Base-by-base conservation (phyloP, 2,113 vertebrate species). In the Pterocles burchelli region DNA sequence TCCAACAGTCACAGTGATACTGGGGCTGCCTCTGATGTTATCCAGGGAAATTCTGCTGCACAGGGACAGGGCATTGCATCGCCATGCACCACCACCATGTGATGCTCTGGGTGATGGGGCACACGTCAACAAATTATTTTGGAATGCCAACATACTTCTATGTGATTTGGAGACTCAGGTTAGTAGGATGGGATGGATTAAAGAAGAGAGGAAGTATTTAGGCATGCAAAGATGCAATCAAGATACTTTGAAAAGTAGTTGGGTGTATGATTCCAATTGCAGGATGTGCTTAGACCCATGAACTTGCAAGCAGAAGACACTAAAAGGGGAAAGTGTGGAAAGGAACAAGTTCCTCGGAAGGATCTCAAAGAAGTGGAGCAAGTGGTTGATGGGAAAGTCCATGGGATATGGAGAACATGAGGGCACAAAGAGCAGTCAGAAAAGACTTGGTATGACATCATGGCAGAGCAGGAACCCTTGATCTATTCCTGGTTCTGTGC, bases 61-160 rank as follows among this genome's bases (percentile, higher is more conserved):
- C 6, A 0, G 1, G 13, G 36, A 17, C 58, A 72, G 70, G 46
- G 15, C 31, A 24, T 76, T 34, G 1, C 54, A 7, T 67, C 1
- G 1, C 21, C 6, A 0, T 6, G 26, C 2, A 10, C 10, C 76
- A 68, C 58, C 79, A 17, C 12, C 10, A 3, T 0, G 0, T 2
- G 57, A 4, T 89, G 68, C 34, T 55, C 34, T 29, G 62, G 9
- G 65, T 21, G 75, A 9, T 9, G 18, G 0, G 7, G 12, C 13
- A 21, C 7, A 1, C 10, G 15, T 43, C 22, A 31, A 3, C 28
- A 51, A 19, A 3, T 0, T 36, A 3, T 62, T 84, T 62, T 77
- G 55, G n/a, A 74, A 71, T 21, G 43, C 17, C 38, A 13, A 1
- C 3, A 1, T 4, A 9, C 0, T 43, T 62, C 14, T 6, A 4